Evolutionary conservation across 2,797 vertebrate genomes (phyloP), one percentile per base, ranked within the genome.

Genomic region (Rhinella marina): DNA sequence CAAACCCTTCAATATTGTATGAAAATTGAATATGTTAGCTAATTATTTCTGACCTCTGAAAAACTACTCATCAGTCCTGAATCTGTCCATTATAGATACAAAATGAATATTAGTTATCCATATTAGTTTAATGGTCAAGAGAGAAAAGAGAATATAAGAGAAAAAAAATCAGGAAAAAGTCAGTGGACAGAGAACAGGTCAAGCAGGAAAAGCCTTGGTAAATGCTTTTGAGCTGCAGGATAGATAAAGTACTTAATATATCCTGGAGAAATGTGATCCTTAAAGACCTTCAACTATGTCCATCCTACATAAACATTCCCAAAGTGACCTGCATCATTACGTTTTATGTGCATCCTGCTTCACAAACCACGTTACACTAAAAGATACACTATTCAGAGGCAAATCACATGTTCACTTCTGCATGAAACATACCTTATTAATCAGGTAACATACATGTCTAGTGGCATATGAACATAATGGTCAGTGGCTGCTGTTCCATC

Each of bases 301-400:
- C 62, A 82, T 82, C 81, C 81, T 52, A 82, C 59, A 68, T 82
- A 70, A 32, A 73, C 52, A 85, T 76, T 85, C 83, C 83, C 72
- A 62, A 25, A 29, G 83, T 50, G 72, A 76, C 83, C 83, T 81
- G 27, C 56, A 61, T 57, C 56, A 61, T 81, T 25, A 7, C 23
- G 12, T 48, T 61, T 85, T 85, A 85, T 48, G 72, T 76, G 56
- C 57, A 61, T 85, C 70, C 83, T 62, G 83, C 41, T 76, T 50
- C 32, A 61, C 56, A 57, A 81, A 73, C 12, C 70, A 41, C 41
- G 19, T 23, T 73, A 73, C 54, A 11, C 19, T 14, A 61, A 16
- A 25, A 54, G 25, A 77, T 61, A 10, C 32, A 19, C 5, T 41
- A 41, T 41, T 41, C 41, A 41, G 41, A 19, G 32, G 70, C 0